These are phyloP conservation scores for Calephelis nemesis DNA, from an alignment of 1,140 invertebrate species.

Conservation along the genomic window DNA sequence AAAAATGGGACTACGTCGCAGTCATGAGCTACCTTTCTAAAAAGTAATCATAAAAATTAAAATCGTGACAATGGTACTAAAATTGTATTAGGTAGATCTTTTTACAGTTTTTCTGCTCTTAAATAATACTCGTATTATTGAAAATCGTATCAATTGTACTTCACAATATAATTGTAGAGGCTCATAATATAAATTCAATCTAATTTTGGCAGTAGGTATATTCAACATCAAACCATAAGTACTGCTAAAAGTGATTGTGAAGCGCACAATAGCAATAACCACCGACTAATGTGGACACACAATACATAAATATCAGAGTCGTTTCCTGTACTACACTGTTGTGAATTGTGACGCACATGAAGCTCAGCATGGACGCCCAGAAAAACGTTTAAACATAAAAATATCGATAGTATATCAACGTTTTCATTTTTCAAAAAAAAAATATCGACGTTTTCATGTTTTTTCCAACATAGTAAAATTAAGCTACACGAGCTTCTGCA, in stretches of 20 bases:
- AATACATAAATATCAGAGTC: constrained; percentile 34
- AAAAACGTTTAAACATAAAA: neutral
- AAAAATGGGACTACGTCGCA: too few species aligned
- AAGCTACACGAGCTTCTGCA: too few species aligned
- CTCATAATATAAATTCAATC: neutral
- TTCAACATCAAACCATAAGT: neutral
- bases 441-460: too few species aligned
- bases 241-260: constrained; percentile 9
- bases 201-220: neutral
- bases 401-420: neutral
- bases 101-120: too few species aligned
- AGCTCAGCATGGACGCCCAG: constrained; percentile 15
- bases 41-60: too few species aligned
- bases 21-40: too few species aligned
- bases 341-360: constrained; percentile 32
- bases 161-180: neutral
- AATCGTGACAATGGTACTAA: too few species aligned
- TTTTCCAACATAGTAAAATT: too few species aligned
- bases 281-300: constrained; percentile 32
- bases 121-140: too few species aligned
- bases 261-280: constrained; percentile 32
- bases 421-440: too few species aligned
- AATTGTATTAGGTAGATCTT: too few species aligned
- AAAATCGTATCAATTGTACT: too few species aligned
- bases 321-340: constrained; percentile 36